Base-by-base conservation (phyloP, 1,140 invertebrate genomes). In the Chironomus tepperi region DNA sequence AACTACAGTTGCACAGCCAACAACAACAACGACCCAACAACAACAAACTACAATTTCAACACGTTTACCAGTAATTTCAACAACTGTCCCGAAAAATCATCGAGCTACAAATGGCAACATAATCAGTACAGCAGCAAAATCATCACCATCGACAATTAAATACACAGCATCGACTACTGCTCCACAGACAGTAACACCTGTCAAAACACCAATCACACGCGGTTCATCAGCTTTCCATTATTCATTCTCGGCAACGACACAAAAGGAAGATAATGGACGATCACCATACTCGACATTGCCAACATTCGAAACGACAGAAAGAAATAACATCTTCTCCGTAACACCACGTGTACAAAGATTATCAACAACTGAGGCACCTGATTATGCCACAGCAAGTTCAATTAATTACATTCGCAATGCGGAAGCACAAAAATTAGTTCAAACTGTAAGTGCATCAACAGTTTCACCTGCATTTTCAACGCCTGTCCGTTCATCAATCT, bases 71-170 rank as follows among this genome's bases (percentile, higher is more conserved):
- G 21, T 16, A 10, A 47, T 76, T 74, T 76, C 77, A 73, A 77
- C 77, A 7, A 57, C 75, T 3, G 65, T 75, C 8, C 43, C 43
- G 0, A 21, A 74, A 47, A 57, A 74, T 74, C 19, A 74, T 21
- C 18, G 42, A 34, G 67, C 73, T 21, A 79, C 75, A 1, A 75
- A 70, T 47, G 8, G 34, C 9, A 72, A 65, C 3, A 76, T 75
- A 15, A 78, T 75, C 9, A 78, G 76, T 7, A 77, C 77, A 0
- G 78, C 77, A 9, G n/a, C 65, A 57, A 57, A 57, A 15, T 5
- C 47, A n/a, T 82, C 80, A 10, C 79, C 81, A 9, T 82, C 83
- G 10, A 80, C 80, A 7, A 75, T 76, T 24, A 76, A 21, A 72
- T 24, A 19, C 16, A 70, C 67, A 19, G 82, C 79, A 43, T 78